Evolutionary conservation across 2,797 vertebrate genomes (phyloP).

Genomic region (Paratrypauchen microcephalus): DNA sequence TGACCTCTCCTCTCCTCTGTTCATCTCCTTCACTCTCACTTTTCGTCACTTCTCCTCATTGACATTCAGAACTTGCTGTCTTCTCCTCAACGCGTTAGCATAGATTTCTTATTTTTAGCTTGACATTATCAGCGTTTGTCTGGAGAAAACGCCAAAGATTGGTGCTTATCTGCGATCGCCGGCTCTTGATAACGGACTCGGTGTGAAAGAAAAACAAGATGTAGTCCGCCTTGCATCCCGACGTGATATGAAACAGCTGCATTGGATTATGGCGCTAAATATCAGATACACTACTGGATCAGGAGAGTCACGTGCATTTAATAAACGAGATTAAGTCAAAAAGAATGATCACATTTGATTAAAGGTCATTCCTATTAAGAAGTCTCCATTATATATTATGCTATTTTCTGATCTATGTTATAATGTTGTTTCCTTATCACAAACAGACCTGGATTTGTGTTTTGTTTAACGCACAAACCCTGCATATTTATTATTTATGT

Average conservation of each 20-base stretch:
- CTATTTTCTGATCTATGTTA: too few relatives aligned
- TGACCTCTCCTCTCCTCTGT: conserved; percentile 22
- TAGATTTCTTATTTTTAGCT: conserved; percentile 23
- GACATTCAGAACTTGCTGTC: conserved; percentile 14
- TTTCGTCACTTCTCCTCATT: conserved; percentile 2
- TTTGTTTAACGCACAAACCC: too few relatives aligned
- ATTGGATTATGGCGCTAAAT: background rate
- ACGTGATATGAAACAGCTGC: conserved; percentile 13
- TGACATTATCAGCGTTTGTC: conserved; percentile 25
- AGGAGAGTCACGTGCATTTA: background rate
- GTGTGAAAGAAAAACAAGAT: conserved; percentile 1
- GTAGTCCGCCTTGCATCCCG: conserved; percentile 13
- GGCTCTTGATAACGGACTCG: conserved; percentile 10
- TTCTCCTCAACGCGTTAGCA: conserved; percentile 14
- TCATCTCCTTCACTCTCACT: conserved; percentile 25
- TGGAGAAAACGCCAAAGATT: conserved; percentile 22
- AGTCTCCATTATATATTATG: too few relatives aligned
- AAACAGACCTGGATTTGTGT: too few relatives aligned
- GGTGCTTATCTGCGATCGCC: conserved; percentile 27
- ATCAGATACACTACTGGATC: background rate
- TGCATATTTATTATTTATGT: too few relatives aligned
- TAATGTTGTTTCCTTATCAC: too few relatives aligned
- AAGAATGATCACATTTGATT: background rate
- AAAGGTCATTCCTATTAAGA: background rate
- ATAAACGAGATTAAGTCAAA: background rate